Conservation (phyloP, 2,797 vertebrate species). For the Characodon lateralis region DNA sequence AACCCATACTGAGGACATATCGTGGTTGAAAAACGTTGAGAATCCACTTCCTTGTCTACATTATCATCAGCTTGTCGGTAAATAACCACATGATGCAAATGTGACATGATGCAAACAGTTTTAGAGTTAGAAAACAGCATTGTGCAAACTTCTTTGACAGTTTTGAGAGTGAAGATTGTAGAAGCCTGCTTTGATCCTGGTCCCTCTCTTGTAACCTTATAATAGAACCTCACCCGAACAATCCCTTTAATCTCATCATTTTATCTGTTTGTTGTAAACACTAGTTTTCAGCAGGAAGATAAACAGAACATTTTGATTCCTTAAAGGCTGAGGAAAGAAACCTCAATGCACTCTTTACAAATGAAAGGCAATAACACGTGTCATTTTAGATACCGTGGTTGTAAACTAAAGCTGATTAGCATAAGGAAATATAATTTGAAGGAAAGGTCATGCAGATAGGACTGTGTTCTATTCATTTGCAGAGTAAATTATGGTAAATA, state of each 20-base stretch:
- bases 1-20: too few relatives aligned
- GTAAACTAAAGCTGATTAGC: constrained; percentile 4
- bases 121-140: background rate
- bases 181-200: background rate
- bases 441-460: background rate
- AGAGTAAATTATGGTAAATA: constrained; percentile 6
- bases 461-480: constrained; percentile 7
- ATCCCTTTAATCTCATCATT: background rate
- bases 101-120: too few relatives aligned
- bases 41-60: background rate
- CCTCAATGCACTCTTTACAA: constrained; percentile 17
- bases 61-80: background rate
- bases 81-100: background rate
- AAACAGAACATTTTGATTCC: constrained; percentile 16
- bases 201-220: background rate
- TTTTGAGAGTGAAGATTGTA: background rate
- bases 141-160: background rate
- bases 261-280: background rate
- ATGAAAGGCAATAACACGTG: constrained; percentile 15
- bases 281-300: background rate
- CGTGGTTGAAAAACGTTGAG: background rate
- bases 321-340: constrained; percentile 7
- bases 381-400: background rate
- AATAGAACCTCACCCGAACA: background rate
- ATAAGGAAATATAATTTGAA: constrained; percentile 13